These are phyloP conservation scores for Cinara cedri DNA, from an alignment of 2,888 invertebrate species.

Conservation along the genomic window DNA sequence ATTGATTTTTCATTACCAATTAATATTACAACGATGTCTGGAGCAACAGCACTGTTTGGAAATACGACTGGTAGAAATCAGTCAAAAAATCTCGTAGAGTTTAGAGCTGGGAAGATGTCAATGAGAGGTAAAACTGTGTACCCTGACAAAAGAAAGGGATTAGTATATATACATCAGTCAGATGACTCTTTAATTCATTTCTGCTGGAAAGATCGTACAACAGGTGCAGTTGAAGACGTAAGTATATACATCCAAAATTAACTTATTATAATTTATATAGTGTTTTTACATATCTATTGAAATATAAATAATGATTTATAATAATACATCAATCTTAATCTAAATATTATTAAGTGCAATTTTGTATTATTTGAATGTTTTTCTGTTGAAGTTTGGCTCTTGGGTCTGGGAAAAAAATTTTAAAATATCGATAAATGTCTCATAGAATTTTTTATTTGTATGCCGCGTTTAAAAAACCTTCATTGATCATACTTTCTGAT, in stretches of 20 bases:
- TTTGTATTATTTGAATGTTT: too few relatives aligned
- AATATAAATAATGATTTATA: too few relatives aligned
- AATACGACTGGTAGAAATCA: conserved; percentile 77
- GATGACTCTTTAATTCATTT: conserved; percentile 98
- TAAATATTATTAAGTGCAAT: too few relatives aligned
- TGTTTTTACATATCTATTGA: too few relatives aligned
- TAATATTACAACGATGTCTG: conserved; percentile 66
- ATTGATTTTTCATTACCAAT: not conserved
- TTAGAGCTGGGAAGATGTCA: conserved; percentile 95
- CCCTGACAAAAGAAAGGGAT: conserved; percentile 93
- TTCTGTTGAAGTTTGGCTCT: too few relatives aligned
- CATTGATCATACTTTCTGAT: too few relatives aligned
- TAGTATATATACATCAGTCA: conserved; percentile 92
- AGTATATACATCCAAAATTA: conserved; percentile 60
- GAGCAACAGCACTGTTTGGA: conserved; percentile 76
- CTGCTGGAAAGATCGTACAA: conserved; percentile 97
- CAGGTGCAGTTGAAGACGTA: conserved; percentile 90
- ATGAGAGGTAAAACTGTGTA: conserved; percentile 91
- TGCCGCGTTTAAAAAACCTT: too few relatives aligned
- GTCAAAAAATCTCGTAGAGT: conserved; percentile 91
- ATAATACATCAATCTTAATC: too few relatives aligned
- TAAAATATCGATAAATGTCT: too few relatives aligned
- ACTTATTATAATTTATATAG: too few relatives aligned
- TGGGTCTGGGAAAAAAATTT: too few relatives aligned
- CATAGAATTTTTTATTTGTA: too few relatives aligned